phyloP scores from a whole-genome alignment of 2,888 invertebrate genomes.

The Cephus pygmeus region DNA sequence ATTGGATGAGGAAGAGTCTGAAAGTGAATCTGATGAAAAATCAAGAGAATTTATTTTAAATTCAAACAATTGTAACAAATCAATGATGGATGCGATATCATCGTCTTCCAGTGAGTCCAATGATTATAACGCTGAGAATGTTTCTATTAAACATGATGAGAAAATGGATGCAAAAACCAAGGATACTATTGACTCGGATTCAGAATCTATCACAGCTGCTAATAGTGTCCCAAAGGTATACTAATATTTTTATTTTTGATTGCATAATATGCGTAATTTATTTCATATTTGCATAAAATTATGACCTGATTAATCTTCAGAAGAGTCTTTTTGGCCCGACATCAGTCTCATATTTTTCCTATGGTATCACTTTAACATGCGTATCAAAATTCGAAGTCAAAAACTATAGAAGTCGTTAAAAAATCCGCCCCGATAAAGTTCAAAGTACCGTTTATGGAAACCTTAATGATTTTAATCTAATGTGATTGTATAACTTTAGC shows the following conservation, averaged over 20 bases:
- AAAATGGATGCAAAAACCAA: constrained; percentile 46
- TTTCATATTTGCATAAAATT: neutral
- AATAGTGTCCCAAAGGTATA: constrained; percentile 46
- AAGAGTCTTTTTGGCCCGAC: too few species aligned
- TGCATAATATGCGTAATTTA: neutral
- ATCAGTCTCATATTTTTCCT: too few species aligned
- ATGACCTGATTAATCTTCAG: neutral
- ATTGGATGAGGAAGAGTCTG: constrained; percentile 48
- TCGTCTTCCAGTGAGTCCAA: constrained; percentile 54
- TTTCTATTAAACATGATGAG: constrained; percentile 40
- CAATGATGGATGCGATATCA: constrained; percentile 39
- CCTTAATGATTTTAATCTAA: too few species aligned
- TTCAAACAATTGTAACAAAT: constrained; percentile 35
- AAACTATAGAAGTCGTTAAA: too few species aligned
- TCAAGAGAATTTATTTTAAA: constrained; percentile 23
- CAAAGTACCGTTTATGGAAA: neutral
- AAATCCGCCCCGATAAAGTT: too few species aligned
- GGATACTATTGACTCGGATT: constrained; percentile 52
- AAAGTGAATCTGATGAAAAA: constrained; percentile 33
- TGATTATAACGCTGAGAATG: constrained; percentile 44
- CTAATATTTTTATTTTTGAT: neutral
- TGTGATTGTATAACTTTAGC: neutral
- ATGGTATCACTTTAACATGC: too few species aligned
- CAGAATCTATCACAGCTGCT: constrained; percentile 55
- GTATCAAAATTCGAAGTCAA: too few species aligned